Evolutionary conservation across 2,888 invertebrate species (phyloP).

Genomic region (Agrotis segetum): DNA sequence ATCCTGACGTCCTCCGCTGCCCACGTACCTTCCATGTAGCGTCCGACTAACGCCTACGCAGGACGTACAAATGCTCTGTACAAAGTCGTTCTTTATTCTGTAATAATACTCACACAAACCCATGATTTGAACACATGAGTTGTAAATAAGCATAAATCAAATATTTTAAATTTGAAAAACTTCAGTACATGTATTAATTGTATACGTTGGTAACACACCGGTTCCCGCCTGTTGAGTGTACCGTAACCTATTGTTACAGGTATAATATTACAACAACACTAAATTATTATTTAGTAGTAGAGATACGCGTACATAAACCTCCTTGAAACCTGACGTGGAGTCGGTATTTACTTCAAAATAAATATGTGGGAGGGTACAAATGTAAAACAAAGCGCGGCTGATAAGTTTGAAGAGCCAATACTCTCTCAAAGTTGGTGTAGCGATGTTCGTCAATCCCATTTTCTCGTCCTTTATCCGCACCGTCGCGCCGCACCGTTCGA

Average conservation of each 20-base stretch:
- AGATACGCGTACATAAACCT: background rate
- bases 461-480: slow-evolving; percentile 67
- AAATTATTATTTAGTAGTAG: background rate
- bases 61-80: background rate
- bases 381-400: slow-evolving; percentile 58
- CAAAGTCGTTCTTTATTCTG: background rate
- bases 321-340: background rate
- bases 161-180: too few relatives aligned
- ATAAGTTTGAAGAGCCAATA: slow-evolving; percentile 64
- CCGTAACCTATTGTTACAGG: background rate
- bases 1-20: too few relatives aligned
- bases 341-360: slow-evolving; percentile 1
- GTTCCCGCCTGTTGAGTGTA: background rate
- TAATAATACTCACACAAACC: background rate
- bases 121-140: background rate
- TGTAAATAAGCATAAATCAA: background rate
- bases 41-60: slow-evolving; percentile 10
- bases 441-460: slow-evolving; percentile 67
- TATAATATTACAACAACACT: background rate
- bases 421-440: slow-evolving; percentile 56
- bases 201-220: background rate
- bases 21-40: background rate
- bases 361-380: slow-evolving; percentile 31
- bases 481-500: slow-evolving; percentile 34
- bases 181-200: background rate